Evolutionary conservation across 1,140 invertebrate species (phyloP), one percentile per base, ranked within the genome.

Genomic region (Helicorthomorpha holstii): DNA sequence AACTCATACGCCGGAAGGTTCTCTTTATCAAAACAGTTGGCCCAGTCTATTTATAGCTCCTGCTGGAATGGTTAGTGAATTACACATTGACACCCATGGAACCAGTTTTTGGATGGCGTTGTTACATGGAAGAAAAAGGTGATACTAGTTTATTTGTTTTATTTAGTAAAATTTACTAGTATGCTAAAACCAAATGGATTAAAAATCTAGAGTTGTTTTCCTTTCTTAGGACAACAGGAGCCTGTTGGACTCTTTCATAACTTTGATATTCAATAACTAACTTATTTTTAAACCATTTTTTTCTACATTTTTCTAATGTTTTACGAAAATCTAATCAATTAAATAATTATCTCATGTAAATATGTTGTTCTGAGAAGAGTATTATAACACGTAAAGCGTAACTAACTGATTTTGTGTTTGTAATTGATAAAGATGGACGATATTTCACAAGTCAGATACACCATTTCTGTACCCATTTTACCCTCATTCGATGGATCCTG

Each of bases 91-190:
- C 59, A 61, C 64, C 14, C 64, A 64, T 57, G 61, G 57, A 38
- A 64, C 64, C 7, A 61, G 63, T 52, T 66, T 66, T 49, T 66
- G 63, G 63, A 66, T 66, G 64, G 62, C 61, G 22, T 43, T 64
- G 16, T 59, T 64, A 53, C 48, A 64, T 47, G 64, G 64, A 2
- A 7, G 29, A 7, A 34, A 34, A 34, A 34, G 29, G 29, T 34
- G n/a, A n/a, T n/a, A n/a, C n/a, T n/a, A n/a, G n/a, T n/a, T n/a
- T n/a, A n/a, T n/a, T n/a, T n/a, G n/a, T n/a, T n/a, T n/a, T n/a
- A n/a, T n/a, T n/a, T n/a, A n/a, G n/a, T n/a, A n/a, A n/a, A n/a
- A n/a, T n/a, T n/a, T n/a, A n/a, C n/a, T n/a, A n/a, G n/a, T n/a
- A n/a, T n/a, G n/a, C n/a, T n/a, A n/a, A n/a, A n/a, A n/a, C n/a